These are phyloP conservation scores for Holcopasites calliopsidis DNA, from an alignment of 1,140 invertebrate genomes.

Conservation along the genomic window DNA sequence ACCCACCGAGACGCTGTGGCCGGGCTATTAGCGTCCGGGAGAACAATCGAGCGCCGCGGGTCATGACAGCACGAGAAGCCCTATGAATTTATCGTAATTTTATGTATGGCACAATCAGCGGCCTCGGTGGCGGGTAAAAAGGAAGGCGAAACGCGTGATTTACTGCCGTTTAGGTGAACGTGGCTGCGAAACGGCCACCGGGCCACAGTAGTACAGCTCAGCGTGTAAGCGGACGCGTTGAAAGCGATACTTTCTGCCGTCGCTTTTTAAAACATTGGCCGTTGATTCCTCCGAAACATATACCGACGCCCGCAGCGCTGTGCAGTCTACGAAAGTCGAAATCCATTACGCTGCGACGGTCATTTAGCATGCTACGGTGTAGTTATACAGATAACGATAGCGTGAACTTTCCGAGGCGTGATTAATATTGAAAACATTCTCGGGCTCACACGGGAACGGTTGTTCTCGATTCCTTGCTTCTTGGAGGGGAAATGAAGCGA, in stretches of 20 bases:
- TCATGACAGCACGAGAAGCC: conserved; percentile 70
- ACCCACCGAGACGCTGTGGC: conserved; percentile 66
- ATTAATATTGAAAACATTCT: not conserved
- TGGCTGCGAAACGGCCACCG: conserved; percentile 15
- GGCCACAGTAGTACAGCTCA: conserved; percentile 11
- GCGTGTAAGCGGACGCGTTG: conserved; percentile 22
- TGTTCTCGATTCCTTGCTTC: too few relatives aligned
- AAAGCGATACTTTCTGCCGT: conserved; percentile 51
- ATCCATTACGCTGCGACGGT: not conserved
- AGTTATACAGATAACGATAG: conserved; percentile 21
- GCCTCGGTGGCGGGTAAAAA: conserved; percentile 61
- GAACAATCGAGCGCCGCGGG: conserved; percentile 71
- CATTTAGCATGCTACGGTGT: conserved; percentile 13
- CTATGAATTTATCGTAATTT: conserved; percentile 77
- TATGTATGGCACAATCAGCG: conserved; percentile 77
- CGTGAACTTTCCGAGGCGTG: not conserved
- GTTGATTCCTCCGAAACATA: too few relatives aligned
- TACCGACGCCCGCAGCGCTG: too few relatives aligned
- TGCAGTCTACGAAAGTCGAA: not conserved
- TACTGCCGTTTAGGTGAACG: conserved; percentile 64
- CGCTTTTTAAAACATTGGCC: conserved; percentile 35
- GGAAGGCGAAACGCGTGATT: conserved; percentile 61
- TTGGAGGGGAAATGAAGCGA: too few relatives aligned
- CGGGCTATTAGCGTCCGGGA: conserved; percentile 63
- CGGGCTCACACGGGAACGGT: not conserved